Evolutionary conservation across 1,140 invertebrate species (phyloP), one percentile per base, ranked within the genome.

Genomic region (Dendrolimus punctatus): DNA sequence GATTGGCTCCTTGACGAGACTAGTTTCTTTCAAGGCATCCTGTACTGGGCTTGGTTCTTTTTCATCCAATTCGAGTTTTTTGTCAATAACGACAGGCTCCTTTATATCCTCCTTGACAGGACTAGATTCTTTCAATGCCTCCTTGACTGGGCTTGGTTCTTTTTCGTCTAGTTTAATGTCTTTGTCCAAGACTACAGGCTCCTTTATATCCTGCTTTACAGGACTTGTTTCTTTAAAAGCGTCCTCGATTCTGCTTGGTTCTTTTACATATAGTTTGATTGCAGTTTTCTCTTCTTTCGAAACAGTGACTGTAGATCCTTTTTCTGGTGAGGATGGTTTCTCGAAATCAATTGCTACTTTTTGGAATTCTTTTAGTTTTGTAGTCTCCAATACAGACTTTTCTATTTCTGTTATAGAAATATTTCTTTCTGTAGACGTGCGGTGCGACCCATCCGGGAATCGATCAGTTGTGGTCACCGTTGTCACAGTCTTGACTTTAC

Each of bases 401-500:
- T 23, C 23, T 23, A 23, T 23, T 23, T 23, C 23, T 23, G 23
- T 23, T 23, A 23, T 23, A 23, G 23, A 23, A 23, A 23, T 23
- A 23, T 23, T 23, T 23, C 23, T 23, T 23, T 23, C 23, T 23
- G 23, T 23, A 23, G 23, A 23, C 23, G 23, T 23, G 23, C 23
- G 23, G 1, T 23, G 23, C 23, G 23, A 23, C 23, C 23, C 23
- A 23, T 23, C 23, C 23, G 23, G 23, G 40, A 56, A 56, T 5
- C 57, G 44, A 46, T 57, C 61, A 8, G 47, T 58, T 8, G 60
- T 62, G 5, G 55, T 62, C 2, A 58, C 37, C 7, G 42, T 62
- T 6, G 54, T 65, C 4, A 57, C 39, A 7, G 46, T 54, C 49
- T 62, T 61, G 1, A 65, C 38, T 57, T 61, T 61, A 49, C 40